A percentile compares a stretch with the other conserved stretches of the same genome.
Conservation (phyloP, 2,797 vertebrate genomes). For the Cephalopachus bancanus region DNA sequence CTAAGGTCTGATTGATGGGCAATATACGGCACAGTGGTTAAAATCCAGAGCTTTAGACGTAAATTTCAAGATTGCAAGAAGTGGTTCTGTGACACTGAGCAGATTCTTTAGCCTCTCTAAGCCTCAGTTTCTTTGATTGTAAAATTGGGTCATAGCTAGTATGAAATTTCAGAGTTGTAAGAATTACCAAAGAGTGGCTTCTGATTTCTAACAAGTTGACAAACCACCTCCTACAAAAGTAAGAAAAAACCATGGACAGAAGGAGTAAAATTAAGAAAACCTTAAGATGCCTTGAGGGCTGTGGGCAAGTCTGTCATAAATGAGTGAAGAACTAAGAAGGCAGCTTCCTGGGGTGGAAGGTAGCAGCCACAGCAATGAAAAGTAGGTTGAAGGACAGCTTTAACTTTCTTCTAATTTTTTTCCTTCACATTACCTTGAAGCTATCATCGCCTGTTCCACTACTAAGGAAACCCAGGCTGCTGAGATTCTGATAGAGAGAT, state of each 20-base stretch:
- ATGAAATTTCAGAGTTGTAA: background rate
- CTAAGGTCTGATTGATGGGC: background rate
- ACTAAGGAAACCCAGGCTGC: background rate
- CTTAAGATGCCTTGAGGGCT: background rate
- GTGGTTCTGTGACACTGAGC: background rate
- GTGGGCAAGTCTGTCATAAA: background rate
- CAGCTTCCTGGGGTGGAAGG: background rate
- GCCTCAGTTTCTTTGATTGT: background rate
- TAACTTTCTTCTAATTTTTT: background rate
- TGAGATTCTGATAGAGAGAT: background rate
- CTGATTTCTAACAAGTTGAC: conserved; percentile 67
- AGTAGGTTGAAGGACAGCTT: background rate
- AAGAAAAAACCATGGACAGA: background rate
- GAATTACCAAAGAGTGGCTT: conserved; percentile 59
- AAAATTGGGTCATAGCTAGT: conserved; percentile 34
- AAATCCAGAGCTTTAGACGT: background rate
- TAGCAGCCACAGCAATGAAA: background rate
- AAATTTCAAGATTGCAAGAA: background rate
- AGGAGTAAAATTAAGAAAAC: conserved; percentile 56
- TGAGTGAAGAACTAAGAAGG: background rate
- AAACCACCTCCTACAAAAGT: conserved; percentile 49
- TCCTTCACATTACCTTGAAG: background rate
- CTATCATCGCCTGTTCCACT: background rate
- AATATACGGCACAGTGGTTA: background rate
- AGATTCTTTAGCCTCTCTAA: background rate